A percentile compares a stretch with the other conserved stretches of the same genome.
These are phyloP conservation scores for Peromyscus eremicus DNA, from an alignment of 2,797 vertebrate genomes.

Conservation along the genomic window DNA sequence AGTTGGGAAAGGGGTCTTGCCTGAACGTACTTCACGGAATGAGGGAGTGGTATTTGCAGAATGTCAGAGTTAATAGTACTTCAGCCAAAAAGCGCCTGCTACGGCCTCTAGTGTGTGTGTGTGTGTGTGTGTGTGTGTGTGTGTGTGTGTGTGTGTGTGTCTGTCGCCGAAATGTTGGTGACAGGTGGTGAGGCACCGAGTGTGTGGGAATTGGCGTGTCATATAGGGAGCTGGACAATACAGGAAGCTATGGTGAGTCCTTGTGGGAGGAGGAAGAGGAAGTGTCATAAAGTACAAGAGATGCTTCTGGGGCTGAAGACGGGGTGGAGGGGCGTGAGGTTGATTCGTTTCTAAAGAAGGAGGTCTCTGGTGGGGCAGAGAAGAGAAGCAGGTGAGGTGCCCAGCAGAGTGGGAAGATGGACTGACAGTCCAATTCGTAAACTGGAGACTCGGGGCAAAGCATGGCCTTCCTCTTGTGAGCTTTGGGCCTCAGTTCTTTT, in stretches of 20 bases:
- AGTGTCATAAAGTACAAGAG: not conserved
- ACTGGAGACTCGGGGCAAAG: not conserved
- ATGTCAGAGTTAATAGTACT: not conserved
- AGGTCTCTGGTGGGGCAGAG: not conserved
- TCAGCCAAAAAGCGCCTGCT: not conserved
- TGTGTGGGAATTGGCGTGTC: too few relatives aligned
- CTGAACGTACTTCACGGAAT: accelerated
- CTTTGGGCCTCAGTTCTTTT: not conserved
- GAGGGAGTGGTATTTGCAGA: not conserved
- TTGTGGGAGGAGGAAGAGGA: not conserved
- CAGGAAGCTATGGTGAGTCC: not conserved
- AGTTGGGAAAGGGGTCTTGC: not conserved
- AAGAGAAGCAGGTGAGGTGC: not conserved
- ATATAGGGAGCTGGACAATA: not conserved
- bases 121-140: accelerated
- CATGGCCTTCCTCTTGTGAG: not conserved
- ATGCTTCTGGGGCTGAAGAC: not conserved
- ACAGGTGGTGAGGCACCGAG: not conserved
- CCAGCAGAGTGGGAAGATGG: not conserved
- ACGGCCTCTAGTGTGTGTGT: accelerated
- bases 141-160: accelerated
- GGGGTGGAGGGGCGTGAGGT: too few relatives aligned
- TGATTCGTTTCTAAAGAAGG: not conserved
- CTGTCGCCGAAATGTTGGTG: not conserved
- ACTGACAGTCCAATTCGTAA: accelerated